Evolutionary conservation across 2,113 vertebrate genomes (phyloP), one percentile per base, ranked within the genome.

Genomic region (Tylochromis polylepis): DNA sequence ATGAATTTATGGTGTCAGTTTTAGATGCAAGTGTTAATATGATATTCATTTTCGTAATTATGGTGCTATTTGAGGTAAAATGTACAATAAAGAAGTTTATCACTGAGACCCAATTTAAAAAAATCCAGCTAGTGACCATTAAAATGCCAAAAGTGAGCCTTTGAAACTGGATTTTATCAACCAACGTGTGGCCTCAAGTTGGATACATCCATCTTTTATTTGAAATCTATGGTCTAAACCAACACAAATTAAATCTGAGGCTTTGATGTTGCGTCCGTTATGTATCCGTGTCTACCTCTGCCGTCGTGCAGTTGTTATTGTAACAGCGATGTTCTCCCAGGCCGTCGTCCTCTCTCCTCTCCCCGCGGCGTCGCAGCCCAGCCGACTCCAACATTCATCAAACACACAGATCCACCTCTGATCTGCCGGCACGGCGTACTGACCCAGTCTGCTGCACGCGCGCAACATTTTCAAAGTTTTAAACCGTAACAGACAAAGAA

Each of bases 311-410:
- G 96, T 96, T n/a, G 98, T 96, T 89, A 99, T 96, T 24, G 97
- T 97, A 27, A 99, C 97, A 0, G 99, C 99, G 9, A 99, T 99
- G 87, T 96, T 99, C 81, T 99, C 98, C 99, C 98, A 99, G 16
- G 98, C 99, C 53, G 94, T 96, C 58, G 94, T 95, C 53, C 96
- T 95, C 16, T 98, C 97, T 80, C 98, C 88, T 97, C 95, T 89
- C 95, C 97, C 2, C 91, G 96, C 11, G 43, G 59, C 93, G 29
- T 98, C 97, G 85, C 98, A 99, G 55, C 98, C 98, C 27, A 99
- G 96, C 72, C 97, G 97, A 85, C 56, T 96, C 98, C 99, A 99
- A 41, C 98, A 98, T 78, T 99, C 98, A 24, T 97, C 97, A 92
- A 99, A 99, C 59, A 99, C 97, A 0, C 97, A 98, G 85, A 92